Conservation (phyloP, 2,797 vertebrate species). For the Urophycis tenuis region DNA sequence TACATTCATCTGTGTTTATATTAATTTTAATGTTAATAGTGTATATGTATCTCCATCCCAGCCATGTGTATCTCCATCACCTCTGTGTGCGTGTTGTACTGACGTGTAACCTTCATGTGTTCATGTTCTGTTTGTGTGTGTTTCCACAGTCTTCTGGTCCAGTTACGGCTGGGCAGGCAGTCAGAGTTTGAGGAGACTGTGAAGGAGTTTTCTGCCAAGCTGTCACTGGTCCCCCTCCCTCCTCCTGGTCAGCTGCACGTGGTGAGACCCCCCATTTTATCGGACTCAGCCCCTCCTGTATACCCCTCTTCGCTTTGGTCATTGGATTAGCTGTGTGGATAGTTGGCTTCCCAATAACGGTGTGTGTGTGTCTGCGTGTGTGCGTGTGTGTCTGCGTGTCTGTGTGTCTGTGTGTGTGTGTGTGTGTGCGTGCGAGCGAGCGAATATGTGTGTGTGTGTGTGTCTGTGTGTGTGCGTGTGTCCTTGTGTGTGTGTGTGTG, state of each 20-base stretch:
- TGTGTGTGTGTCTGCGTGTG: background rate
- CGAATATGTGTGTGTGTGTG: background rate
- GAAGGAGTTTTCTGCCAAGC: constrained; percentile 89
- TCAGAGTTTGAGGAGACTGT: constrained; percentile 79
- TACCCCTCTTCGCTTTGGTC: background rate
- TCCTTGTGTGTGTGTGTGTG: constrained; percentile 12
- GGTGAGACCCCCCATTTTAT: constrained; percentile 65
- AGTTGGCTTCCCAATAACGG: background rate
- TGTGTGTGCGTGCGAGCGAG: background rate
- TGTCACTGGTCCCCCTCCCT: constrained; percentile 84
- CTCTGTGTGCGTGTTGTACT: background rate
- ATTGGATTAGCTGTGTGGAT: background rate
- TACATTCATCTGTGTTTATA: background rate
- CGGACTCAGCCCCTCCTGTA: background rate
- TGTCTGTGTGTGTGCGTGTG: background rate
- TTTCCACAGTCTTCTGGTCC: constrained; percentile 62
- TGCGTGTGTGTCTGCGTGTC: constrained; percentile 5
- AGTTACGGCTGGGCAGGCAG: constrained; percentile 75
- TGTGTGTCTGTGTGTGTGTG: constrained; percentile 11
- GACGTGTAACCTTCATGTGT: no score
- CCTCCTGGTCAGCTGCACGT: constrained; percentile 90
- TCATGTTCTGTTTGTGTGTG: background rate
- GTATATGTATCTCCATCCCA: background rate
- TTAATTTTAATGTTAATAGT: background rate
- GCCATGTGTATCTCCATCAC: background rate